These are phyloP conservation scores for Slavum lentiscoides DNA, from an alignment of 2,888 invertebrate genomes.

Conservation along the genomic window DNA sequence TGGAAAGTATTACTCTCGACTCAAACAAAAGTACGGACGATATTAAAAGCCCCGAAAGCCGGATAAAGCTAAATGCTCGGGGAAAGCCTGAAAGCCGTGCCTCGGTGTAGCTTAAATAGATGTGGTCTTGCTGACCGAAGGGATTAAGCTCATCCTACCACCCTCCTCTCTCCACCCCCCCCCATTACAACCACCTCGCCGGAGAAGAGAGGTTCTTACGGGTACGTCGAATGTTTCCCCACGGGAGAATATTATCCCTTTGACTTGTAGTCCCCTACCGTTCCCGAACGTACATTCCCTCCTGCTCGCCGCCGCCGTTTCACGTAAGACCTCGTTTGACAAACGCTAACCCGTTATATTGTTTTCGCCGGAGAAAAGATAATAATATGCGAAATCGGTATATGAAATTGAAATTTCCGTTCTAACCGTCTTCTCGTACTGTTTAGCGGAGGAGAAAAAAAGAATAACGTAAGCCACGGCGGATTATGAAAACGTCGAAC, in stretches of 20 bases:
- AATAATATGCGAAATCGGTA: conserved; percentile 33
- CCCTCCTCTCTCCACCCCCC: neutral
- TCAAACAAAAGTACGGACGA: conserved; percentile 52
- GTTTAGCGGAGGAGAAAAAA: neutral
- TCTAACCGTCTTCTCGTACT: neutral
- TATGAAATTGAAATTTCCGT: conserved; percentile 32
- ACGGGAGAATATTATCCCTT: conserved; percentile 51
- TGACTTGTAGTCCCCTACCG: conserved; percentile 13
- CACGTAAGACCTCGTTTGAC: conserved; percentile 37
- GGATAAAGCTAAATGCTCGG: conserved; percentile 53
- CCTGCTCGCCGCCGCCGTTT: neutral
- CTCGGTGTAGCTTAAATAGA: conserved; percentile 52
- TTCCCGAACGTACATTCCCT: conserved; percentile 23
- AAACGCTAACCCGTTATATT: conserved; percentile 35
- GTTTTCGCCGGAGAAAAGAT: conserved; percentile 16
- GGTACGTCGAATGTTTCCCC: conserved; percentile 45
- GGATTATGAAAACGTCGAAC: too few relatives aligned
- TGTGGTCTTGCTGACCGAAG: conserved; percentile 53
- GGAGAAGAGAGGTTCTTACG: conserved; percentile 47
- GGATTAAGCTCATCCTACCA: conserved; percentile 51
- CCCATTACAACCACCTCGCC: too few relatives aligned
- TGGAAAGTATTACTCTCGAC: conserved; percentile 45
- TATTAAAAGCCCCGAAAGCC: conserved; percentile 53
- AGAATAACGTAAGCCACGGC: too few relatives aligned
- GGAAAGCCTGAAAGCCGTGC: conserved; percentile 50